phyloP scores from a whole-genome alignment of 2,797 vertebrate species.

The Hozukius guyotensis region DNA sequence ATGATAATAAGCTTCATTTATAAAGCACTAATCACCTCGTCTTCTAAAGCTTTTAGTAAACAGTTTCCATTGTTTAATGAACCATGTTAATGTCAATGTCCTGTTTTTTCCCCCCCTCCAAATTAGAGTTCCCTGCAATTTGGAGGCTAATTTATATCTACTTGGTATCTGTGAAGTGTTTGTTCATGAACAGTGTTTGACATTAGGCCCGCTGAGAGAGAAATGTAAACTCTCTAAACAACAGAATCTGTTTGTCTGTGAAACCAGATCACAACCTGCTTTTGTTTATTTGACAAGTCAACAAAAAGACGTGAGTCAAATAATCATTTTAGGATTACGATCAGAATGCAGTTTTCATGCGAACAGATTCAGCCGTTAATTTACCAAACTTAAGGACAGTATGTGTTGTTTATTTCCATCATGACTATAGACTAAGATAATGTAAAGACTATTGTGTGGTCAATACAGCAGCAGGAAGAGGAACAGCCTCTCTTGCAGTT shows the following conservation, averaged over 20 bases:
- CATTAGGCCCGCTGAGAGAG: neutral
- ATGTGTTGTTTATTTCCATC: neutral
- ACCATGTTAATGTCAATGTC: neutral
- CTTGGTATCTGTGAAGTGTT: neutral
- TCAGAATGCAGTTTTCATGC: neutral
- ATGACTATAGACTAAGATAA: neutral
- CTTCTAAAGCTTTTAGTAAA: conserved; percentile 29
- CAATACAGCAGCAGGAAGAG: neutral
- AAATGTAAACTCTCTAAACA: neutral
- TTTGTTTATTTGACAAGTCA: neutral
- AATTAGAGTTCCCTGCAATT: conserved; percentile 14
- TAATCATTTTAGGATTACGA: neutral
- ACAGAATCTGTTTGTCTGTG: neutral
- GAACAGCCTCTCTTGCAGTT: neutral
- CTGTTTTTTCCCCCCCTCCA: neutral
- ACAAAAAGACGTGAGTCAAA: neutral
- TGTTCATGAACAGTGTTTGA: conserved; percentile 1
- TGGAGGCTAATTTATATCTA: conserved; percentile 11
- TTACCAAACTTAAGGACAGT: neutral
- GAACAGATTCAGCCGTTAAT: neutral
- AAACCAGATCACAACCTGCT: neutral
- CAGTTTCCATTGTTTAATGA: conserved; percentile 40
- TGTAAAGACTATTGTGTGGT: neutral
- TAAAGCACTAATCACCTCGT: conserved; percentile 33
- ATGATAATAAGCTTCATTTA: conserved; percentile 45